phyloP scores from a whole-genome alignment of 2,888 invertebrate species.

The Pristionchus arcanus region DNA sequence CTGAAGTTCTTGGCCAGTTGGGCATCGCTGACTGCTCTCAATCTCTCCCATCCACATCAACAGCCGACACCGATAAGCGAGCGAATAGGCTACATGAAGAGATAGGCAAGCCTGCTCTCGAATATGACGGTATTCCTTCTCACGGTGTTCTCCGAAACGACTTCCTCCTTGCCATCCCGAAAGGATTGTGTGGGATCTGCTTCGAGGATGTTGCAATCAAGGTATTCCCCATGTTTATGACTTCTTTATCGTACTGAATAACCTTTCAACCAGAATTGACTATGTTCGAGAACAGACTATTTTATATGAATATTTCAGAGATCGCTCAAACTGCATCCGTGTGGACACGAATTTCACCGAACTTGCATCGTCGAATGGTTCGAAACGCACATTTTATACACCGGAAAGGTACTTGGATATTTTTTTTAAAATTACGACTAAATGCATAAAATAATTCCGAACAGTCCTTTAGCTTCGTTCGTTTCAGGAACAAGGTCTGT shows the following conservation, averaged over 20 bases:
- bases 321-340: not conserved
- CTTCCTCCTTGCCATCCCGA: not conserved
- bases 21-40: too few relatives aligned
- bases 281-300: too few relatives aligned
- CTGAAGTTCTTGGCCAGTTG: too few relatives aligned
- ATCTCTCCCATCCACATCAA: too few relatives aligned
- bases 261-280: too few relatives aligned
- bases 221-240: too few relatives aligned
- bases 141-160: not conserved
- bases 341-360: not conserved
- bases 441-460: not conserved
- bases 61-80: too few relatives aligned
- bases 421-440: too few relatives aligned
- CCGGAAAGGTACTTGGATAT: not conserved
- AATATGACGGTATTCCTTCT: not conserved
- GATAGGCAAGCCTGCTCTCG: not conserved
- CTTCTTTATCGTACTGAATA: too few relatives aligned
- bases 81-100: too few relatives aligned
- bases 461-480: not conserved
- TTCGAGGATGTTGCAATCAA: not conserved
- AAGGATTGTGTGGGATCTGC: not conserved
- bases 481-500: not conserved
- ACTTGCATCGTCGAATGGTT: not conserved
- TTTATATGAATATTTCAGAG: not conserved
- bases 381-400: not conserved